phyloP scores from a whole-genome alignment of 2,797 vertebrate genomes.

The Cirrhinus molitorella region DNA sequence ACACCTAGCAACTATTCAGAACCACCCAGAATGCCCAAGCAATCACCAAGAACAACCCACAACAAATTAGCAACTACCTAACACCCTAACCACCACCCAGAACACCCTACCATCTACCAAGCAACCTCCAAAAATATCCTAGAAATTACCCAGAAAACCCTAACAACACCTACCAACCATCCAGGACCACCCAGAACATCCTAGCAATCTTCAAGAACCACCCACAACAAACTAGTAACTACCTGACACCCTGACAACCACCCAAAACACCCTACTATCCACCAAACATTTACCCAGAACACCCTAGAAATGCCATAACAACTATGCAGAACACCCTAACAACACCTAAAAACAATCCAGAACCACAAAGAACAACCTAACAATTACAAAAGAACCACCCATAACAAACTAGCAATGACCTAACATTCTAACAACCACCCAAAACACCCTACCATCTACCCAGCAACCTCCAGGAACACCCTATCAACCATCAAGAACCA shows the following conservation, averaged over 20 bases:
- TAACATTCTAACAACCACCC: background rate
- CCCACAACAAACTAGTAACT: background rate
- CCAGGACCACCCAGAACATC: background rate
- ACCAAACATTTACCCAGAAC: background rate
- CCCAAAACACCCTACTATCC: background rate
- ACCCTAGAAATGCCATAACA: background rate
- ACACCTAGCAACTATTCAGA: background rate
- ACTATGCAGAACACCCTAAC: background rate
- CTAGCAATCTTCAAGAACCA: background rate
- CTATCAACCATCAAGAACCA: background rate
- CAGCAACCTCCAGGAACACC: background rate
- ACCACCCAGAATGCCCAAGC: background rate
- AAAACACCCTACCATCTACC: background rate
- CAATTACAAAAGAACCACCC: background rate
- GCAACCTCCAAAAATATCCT: background rate
- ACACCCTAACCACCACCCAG: background rate
- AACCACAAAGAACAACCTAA: background rate
- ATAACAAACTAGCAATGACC: background rate
- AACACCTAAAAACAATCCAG: background rate
- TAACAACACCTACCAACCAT: background rate
- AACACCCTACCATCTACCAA: background rate
- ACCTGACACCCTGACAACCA: background rate
- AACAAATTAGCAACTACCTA: background rate
- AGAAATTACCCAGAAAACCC: background rate
- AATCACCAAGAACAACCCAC: background rate